A percentile compares a stretch with the other conserved stretches of the same genome.
phyloP scores from a whole-genome alignment of 2,113 vertebrate species.

The Corythaeola cristata region DNA sequence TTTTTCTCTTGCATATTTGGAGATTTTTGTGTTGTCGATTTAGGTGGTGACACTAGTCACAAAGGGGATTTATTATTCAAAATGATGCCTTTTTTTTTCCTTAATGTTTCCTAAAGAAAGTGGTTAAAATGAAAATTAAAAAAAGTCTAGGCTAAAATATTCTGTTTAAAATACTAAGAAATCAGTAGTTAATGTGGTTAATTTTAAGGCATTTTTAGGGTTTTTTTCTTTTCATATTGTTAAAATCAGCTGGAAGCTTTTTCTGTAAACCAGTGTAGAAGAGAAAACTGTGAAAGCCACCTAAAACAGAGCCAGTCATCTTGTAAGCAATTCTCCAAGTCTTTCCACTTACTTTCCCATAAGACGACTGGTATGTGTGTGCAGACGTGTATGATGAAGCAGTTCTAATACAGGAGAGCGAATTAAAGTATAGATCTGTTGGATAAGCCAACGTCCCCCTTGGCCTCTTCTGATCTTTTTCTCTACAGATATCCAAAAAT shows the following conservation, averaged over 20 bases:
- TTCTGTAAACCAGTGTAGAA: background rate
- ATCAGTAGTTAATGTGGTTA: background rate
- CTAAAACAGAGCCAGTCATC: background rate
- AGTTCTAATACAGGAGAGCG: background rate
- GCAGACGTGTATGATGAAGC: background rate
- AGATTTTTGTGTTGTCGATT: background rate
- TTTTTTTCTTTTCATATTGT: background rate
- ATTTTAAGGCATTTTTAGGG: background rate
- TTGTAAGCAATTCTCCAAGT: background rate
- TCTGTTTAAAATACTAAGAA: background rate
- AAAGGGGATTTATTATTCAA: background rate
- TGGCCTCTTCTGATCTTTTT: background rate
- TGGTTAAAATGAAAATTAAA: background rate
- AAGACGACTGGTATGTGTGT: background rate
- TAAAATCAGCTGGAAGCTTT: background rate
- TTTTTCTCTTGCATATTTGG: background rate
- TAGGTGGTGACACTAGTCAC: background rate
- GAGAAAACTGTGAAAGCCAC: background rate
- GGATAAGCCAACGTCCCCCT: background rate
- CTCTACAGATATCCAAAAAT: background rate
- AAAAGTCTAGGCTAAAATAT: background rate
- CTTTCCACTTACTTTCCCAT: background rate
- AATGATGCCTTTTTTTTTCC: background rate
- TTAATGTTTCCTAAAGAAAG: background rate
- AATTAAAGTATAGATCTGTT: background rate